Base-by-base conservation (phyloP, 2,888 invertebrate species). In the Chloromyia formosa region DNA sequence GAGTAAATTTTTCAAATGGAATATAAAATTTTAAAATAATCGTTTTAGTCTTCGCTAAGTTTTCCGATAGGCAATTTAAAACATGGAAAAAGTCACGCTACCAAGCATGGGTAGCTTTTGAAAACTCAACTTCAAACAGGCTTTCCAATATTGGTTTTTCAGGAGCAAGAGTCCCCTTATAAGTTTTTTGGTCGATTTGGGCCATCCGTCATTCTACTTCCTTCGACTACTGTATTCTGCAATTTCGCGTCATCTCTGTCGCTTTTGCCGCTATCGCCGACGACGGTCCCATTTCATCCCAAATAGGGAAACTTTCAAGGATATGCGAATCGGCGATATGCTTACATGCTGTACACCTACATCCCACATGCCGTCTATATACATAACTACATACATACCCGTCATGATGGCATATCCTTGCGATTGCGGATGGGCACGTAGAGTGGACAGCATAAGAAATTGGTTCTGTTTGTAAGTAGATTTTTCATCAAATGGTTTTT, bases 361-460 rank as follows among this genome's bases (percentile, higher is more conserved):
- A 20, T 40, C 20, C 49, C 16, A 60, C 73, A 27, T 35, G 53
- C 54, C 22, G 40, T 64, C 68, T 16, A 61, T 40, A 53, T 71
- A 75, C 62, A n/a, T n/a, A n/a, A n/a, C 42, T 40, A 22, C 58
- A 64, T 71, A 56, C 64, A 66, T 64, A 54, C 49, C 66, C 23
- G 64, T 73, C 27, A 35, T 45, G 62, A 73, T 73, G 69, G 61
- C 69, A 73, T 75, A 75, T 74, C 75, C 75, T 73, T 73, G 74
- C 77, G 75, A 77, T 76, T 76, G 75, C 74, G 75, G 76, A 77
- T 77, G 76, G 77, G 76, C 77, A 77, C 76, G 79, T 79, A 79
- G 77, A 79, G 78, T 79, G 79, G 79, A 79, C 79, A 79, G 78
- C 78, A 79, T 79, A 79, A 79, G 79, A 79, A 79, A 79, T 79